These are phyloP conservation scores for Elgonia sp. DNA, from an alignment of 2,888 invertebrate species.

Conservation along the genomic window DNA sequence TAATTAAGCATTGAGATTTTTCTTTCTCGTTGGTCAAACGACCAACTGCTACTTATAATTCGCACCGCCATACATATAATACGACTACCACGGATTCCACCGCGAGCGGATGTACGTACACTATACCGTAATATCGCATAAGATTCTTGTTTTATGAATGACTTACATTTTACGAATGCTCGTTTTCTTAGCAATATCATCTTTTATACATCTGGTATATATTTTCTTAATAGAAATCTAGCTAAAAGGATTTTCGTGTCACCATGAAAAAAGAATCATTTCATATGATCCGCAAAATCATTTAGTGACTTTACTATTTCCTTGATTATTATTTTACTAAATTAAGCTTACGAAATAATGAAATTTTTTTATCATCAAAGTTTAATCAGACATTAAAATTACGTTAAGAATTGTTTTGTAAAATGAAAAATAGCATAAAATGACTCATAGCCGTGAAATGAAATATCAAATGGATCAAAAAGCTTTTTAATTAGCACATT, in stretches of 20 bases:
- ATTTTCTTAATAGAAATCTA: constrained; percentile 30
- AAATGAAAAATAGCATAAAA: too few species aligned
- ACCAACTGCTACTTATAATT: constrained; percentile 49
- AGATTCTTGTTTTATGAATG: constrained; percentile 57
- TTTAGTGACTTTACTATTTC: not conserved
- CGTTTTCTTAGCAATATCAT: constrained; percentile 42
- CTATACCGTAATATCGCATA: constrained; percentile 46
- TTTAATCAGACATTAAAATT: too few species aligned
- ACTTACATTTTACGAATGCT: constrained; percentile 51
- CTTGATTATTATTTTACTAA: not conserved
- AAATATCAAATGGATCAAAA: too few species aligned
- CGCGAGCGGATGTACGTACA: constrained; percentile 36
- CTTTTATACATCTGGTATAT: constrained; percentile 31
- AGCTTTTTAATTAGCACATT: too few species aligned
- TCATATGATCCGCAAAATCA: not conserved
- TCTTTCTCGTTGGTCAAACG: constrained; percentile 38
- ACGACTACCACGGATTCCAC: constrained; percentile 53
- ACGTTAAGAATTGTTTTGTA: too few species aligned
- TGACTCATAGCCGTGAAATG: too few species aligned
- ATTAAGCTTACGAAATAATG: too few species aligned
- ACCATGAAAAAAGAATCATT: constrained; percentile 7
- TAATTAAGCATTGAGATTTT: constrained; percentile 66
- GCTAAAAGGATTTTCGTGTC: constrained; percentile 40
- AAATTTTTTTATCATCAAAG: too few species aligned
- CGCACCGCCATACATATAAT: constrained; percentile 41